Evolutionary conservation across 2,888 invertebrate species (phyloP), one percentile per base, ranked within the genome.

Genomic region (Melitaea athalia): DNA sequence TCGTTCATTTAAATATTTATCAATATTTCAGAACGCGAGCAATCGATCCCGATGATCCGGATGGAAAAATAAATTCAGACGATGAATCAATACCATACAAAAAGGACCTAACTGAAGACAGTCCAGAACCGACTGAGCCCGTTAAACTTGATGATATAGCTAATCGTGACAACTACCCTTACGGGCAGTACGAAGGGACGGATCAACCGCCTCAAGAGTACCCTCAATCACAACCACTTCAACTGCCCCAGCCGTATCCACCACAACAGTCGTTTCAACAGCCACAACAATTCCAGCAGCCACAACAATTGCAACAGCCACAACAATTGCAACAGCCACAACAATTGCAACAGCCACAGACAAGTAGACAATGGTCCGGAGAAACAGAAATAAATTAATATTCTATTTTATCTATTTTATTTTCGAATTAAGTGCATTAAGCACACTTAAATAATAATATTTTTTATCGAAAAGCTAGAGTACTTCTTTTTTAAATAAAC

Each of bases 11-110:
- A 38, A 38, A 38, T 38, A 38, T 38, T 38, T 38, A 38, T 38
- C 38, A 38, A 38, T 15, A 50, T 50, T 50, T 6, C 31, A 55
- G 55, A 14, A 55, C 17, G 0, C 55, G 14, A 5, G 0, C 1
- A 0, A 78, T 92, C 70, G 92, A 92, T 73, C 91, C 89, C 0
- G 92, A 92, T 62, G 92, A 38, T 38, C 38, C 38, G 5, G 38
- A 92, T 31, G 73, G 89, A 72, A 89, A 87, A 74, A 81, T 92
- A 45, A 88, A 90, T 70, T 92, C 92, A 0, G 92, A 92, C 62
- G 91, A 92, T 64, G 92, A 92, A 5, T 92, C 92, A 73, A 86
- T 93, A 57, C 92, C 92, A 0, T 93, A 92, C 83, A 93, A 92
- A 81, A 92, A 92, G 72, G 91, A 90, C 67, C 74, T 83, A 0